Percentiles rank a stretch among this genome's conserved stretches.
phyloP scores from a whole-genome alignment of 35 echinoderm and acorn worm species.

The Apostichopus japonicus region DNA sequence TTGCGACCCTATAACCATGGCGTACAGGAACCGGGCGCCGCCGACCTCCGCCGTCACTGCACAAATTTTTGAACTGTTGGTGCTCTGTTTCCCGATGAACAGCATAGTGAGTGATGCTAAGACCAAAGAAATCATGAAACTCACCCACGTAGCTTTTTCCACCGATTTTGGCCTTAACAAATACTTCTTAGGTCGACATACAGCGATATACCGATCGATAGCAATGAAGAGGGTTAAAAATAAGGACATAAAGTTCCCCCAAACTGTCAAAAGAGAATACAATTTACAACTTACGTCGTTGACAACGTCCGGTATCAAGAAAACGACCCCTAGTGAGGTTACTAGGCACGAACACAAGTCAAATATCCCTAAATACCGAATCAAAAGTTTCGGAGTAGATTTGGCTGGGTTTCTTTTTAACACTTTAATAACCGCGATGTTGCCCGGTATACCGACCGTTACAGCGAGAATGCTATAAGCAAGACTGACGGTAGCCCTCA shows the following conservation, averaged over 20 bases:
- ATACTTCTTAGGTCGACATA: neutral
- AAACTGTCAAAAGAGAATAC: neutral
- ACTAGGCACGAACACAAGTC: constrained; percentile 4
- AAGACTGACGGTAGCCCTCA: too few relatives aligned
- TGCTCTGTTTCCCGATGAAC: neutral
- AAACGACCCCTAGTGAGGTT: neutral
- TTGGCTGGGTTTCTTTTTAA: neutral
- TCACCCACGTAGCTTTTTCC: neutral
- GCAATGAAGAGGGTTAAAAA: constrained; percentile 19
- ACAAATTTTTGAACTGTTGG: too few relatives aligned
- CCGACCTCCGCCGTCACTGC: too few relatives aligned
- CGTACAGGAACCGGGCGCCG: neutral
- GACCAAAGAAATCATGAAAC: neutral
- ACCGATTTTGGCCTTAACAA: neutral
- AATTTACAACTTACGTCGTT: neutral
- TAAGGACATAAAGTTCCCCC: constrained; percentile 6
- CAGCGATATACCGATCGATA: constrained; percentile 5
- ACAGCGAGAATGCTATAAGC: neutral
- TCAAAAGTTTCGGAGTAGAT: neutral
- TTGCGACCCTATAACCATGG: neutral
- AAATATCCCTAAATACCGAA: neutral
- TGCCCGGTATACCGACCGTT: constrained; percentile 20
- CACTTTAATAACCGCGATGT: constrained; percentile 2
- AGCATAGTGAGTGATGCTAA: neutral
- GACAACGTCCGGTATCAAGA: neutral